Evolutionary conservation across 2,113 vertebrate species (phyloP).

Genomic region (Caracal caracal): DNA sequence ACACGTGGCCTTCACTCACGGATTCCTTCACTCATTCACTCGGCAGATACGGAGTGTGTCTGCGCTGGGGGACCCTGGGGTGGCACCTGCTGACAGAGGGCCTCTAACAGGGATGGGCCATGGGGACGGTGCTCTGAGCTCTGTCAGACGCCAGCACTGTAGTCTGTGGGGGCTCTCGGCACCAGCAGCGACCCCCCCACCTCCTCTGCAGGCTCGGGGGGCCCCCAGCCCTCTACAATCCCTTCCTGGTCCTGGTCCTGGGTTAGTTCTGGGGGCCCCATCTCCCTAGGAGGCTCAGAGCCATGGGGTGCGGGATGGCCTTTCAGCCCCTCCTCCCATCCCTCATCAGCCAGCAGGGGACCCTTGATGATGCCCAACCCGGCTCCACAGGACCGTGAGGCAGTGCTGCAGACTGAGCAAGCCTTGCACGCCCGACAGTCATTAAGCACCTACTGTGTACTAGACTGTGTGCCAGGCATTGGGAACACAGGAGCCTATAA

Average conservation of each 20-base stretch:
- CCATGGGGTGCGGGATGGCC: rapidly evolving
- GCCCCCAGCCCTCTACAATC: too few species aligned
- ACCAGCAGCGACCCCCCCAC: rapidly evolving
- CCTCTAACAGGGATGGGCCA: rapidly evolving
- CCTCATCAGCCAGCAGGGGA: neutral
- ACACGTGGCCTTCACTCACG: neutral
- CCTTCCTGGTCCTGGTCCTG: rapidly evolving
- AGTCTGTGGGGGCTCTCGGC: too few species aligned
- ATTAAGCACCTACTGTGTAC: rapidly evolving
- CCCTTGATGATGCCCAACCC: rapidly evolving
- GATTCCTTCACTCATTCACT: neutral
- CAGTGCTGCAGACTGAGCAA: neutral
- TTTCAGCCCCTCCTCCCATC: rapidly evolving
- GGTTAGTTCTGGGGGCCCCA: neutral
- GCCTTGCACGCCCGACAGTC: neutral
- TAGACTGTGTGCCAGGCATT: rapidly evolving
- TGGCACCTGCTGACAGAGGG: neutral
- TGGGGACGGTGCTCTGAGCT: neutral
- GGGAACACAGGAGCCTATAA: neutral
- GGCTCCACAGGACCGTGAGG: rapidly evolving
- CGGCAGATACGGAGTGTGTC: too few species aligned
- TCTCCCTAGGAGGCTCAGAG: neutral
- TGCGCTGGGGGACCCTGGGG: rapidly evolving
- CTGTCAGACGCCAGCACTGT: neutral
- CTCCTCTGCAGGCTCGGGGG: neutral